These are phyloP conservation scores for Ia io DNA, from an alignment of 2,113 vertebrate species.

Conservation along the genomic window DNA sequence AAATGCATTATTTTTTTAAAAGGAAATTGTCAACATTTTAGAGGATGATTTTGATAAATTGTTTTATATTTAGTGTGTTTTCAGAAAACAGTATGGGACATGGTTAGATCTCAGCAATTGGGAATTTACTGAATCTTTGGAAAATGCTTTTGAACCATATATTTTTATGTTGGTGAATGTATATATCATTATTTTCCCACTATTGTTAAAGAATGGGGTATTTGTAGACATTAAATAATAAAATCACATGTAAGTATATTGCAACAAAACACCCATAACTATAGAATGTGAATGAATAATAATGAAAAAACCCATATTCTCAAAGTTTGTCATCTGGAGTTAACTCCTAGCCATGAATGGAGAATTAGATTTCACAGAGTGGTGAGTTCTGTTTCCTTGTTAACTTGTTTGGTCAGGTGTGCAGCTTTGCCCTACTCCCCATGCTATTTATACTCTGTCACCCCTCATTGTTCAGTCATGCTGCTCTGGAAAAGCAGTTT, in stretches of 20 bases:
- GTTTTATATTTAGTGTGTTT: not conserved
- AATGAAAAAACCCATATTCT: not conserved
- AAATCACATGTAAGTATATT: not conserved
- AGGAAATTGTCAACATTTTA: not conserved
- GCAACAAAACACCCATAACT: not conserved
- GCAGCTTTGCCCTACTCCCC: not conserved
- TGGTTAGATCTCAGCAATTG: not conserved
- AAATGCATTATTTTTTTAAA: too few relatives aligned
- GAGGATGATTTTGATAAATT: not conserved
- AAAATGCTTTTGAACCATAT: not conserved
- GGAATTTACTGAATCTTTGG: not conserved
- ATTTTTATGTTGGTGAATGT: constrained; percentile 4
- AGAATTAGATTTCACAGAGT: not conserved
- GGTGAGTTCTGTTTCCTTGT: not conserved
- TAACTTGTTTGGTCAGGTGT: not conserved
- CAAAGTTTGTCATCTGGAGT: not conserved
- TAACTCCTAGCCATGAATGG: not conserved
- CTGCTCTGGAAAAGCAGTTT: not conserved
- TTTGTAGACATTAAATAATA: not conserved
- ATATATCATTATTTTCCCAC: not conserved
- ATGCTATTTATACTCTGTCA: not conserved
- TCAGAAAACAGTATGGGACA: not conserved
- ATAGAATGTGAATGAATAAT: not conserved
- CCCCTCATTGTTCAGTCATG: not conserved
- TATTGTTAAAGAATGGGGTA: not conserved